Conservation (phyloP, 2,113 vertebrate genomes). For the Mobula hypostoma region DNA sequence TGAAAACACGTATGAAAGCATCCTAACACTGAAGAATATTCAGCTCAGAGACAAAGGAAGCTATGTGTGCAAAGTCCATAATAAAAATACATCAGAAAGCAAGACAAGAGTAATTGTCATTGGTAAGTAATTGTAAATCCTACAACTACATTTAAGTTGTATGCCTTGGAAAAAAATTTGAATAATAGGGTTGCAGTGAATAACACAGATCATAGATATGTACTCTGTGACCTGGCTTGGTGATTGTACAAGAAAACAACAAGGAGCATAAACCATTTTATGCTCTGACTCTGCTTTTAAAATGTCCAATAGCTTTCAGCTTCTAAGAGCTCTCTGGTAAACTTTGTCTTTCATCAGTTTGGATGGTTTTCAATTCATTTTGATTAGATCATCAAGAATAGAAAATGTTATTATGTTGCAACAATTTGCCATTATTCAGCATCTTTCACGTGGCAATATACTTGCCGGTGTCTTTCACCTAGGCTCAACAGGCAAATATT, state of each 20-base stretch:
- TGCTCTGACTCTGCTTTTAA: not conserved
- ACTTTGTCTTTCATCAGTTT: not conserved
- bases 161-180: not conserved
- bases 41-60: constrained; percentile 62
- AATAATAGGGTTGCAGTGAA: no score
- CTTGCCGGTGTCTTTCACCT: no score
- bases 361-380: not conserved
- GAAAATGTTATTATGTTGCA: not conserved
- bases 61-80: constrained; percentile 59
- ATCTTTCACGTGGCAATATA: no score
- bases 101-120: constrained; percentile 55
- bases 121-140: constrained; percentile 53
- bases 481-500: not conserved
- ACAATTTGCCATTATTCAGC: no score
- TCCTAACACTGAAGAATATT: constrained; percentile 58
- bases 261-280: not conserved
- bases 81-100: constrained; percentile 27
- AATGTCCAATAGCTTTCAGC: not conserved
- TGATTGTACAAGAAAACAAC: not conserved
- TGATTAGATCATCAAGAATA: not conserved
- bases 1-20: not conserved
- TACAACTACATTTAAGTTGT: not conserved
- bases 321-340: not conserved
- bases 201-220: not conserved
- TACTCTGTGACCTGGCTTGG: not conserved